Base-by-base conservation (phyloP, 2,113 vertebrate species). In the Athene cunicularia region DNA sequence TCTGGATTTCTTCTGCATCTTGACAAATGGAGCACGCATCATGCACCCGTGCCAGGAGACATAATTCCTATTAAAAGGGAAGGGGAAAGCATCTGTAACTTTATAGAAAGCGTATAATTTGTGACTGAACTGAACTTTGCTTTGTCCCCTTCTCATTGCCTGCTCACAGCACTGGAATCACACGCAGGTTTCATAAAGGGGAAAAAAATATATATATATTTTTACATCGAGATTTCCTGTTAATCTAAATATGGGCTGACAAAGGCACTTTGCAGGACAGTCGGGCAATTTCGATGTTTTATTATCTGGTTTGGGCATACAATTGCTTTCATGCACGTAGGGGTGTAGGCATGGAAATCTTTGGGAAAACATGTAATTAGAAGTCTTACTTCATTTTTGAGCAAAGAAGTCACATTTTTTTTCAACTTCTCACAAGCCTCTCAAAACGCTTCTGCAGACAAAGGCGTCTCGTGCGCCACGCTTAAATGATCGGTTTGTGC, bases 1-100 rank as follows among this genome's bases (percentile, higher is more conserved):
- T 82, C 83, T 89, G 90, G 59, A 64, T 91, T 86, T 88, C 75
- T 91, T 37, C 73, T 60, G 58, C 35, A 41, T 66, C 43, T 75
- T 80, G 60, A 19, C 24, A 23, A 80, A 60, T 1, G 13, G 35
- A 91, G 32, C 47, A 33, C 3, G 32, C n/a, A 58, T 2, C 10
- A 0, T 2, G 4, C 30, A 59, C 15, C 41, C 22, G 9, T 3
- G 49, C 58, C 66, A 83, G 49, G 14, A 43, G 41, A 43, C 7
- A 10, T 6, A 24, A 94, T 64, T 90, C 75, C 75, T 67, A 33
- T 16, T 15, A 30, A 77, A 87, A 76, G 22, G 14, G 32, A 80
- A 63, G 15, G 37, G 8, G 24, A 30, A 68, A n/a, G 43, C 28
- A 67, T 59, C 64, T 41, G 18, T 12, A 47, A 73, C 59, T 41